Evolutionary conservation across 2,113 vertebrate species (phyloP).

Genomic region (Mungos mungo): DNA sequence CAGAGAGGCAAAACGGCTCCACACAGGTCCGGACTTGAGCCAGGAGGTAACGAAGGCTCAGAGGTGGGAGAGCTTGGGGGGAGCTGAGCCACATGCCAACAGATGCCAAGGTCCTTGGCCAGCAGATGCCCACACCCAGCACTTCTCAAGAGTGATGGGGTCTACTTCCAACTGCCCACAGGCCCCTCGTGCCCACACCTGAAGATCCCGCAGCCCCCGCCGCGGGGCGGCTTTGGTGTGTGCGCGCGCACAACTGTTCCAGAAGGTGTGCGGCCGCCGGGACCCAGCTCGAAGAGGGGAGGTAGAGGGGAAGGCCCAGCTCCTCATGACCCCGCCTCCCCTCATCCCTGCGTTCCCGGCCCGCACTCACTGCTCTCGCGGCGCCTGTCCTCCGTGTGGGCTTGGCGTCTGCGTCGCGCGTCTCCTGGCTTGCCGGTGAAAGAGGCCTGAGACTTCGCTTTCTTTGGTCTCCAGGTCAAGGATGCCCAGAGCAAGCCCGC

Average conservation of each 20-base stretch:
- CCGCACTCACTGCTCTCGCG: neutral
- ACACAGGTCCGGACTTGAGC: neutral
- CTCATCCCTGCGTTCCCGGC: neutral
- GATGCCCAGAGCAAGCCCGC: fast-evolving
- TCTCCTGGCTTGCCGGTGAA: neutral
- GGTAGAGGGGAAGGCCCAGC: fast-evolving
- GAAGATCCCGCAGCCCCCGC: neutral
- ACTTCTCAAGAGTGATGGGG: neutral
- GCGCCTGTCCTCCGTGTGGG: fast-evolving
- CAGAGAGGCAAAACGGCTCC: neutral
- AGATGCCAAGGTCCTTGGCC: neutral
- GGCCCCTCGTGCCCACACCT: fast-evolving
- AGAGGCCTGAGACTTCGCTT: neutral
- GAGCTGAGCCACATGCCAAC: fast-evolving
- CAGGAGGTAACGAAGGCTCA: neutral
- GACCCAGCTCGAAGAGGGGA: neutral
- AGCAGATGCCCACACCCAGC: neutral
- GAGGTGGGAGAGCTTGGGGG: neutral
- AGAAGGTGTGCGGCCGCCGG: fast-evolving
- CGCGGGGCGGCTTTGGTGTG: no score
- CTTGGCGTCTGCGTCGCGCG: fast-evolving
- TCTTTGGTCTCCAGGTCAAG: neutral
- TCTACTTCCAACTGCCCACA: neutral
- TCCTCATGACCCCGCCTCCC: fast-evolving
- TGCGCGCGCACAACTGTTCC: fast-evolving